Evolutionary conservation across 2,113 vertebrate genomes (phyloP).

Genomic region (Nothocercus julius): DNA sequence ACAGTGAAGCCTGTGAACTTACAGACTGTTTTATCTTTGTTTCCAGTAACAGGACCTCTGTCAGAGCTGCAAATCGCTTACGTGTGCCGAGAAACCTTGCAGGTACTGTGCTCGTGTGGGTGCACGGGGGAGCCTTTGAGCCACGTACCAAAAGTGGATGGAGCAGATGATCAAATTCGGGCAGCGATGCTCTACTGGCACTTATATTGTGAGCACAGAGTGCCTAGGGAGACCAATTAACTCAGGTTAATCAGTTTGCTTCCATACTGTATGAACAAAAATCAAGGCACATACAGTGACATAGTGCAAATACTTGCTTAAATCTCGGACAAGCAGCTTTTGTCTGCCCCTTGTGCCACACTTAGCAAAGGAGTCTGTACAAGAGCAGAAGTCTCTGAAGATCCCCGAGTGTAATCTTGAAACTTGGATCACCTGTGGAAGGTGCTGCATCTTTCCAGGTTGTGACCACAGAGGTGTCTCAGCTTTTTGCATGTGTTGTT

Average conservation of each 20-base stretch:
- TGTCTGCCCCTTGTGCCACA: background rate
- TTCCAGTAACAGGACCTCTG: constrained; percentile 93
- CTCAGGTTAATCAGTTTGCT: background rate
- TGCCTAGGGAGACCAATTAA: background rate
- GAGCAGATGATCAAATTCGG: background rate
- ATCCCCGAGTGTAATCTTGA: background rate
- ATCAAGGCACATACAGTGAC: background rate
- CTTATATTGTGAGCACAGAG: rapidly evolving
- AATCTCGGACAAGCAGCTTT: background rate
- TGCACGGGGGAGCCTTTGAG: background rate
- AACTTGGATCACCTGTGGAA: background rate
- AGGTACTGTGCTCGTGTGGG: constrained; percentile 79
- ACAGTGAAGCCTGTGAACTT: background rate
- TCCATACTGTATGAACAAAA: background rate
- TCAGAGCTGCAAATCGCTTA: constrained; percentile 95
- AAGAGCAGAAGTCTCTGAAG: background rate
- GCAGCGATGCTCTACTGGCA: rapidly evolving
- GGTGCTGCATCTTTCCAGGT: rapidly evolving
- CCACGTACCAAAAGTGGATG: background rate
- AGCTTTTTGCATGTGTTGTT: background rate
- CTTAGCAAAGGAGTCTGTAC: background rate
- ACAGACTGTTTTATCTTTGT: background rate
- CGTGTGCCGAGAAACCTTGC: constrained; percentile 94
- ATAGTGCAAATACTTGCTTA: background rate
- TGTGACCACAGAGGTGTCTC: background rate